phyloP scores from a whole-genome alignment of 2,888 invertebrate species.

The Neoscelio sp. region DNA sequence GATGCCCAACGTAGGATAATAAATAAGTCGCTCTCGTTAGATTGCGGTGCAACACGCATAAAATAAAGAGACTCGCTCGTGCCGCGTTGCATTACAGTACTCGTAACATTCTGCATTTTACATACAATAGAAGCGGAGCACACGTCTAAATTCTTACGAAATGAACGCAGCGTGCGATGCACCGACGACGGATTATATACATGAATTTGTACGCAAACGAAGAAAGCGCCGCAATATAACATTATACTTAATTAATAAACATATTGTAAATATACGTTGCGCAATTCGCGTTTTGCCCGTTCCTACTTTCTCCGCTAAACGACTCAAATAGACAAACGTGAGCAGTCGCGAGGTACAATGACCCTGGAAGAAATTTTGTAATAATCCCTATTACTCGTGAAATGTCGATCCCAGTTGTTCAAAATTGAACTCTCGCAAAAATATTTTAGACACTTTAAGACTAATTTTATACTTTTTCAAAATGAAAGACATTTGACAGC shows the following conservation, averaged over 20 bases:
- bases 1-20: neutral
- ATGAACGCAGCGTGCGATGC: too few species aligned
- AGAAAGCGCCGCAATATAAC: slow-evolving; percentile 4
- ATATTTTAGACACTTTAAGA: too few species aligned
- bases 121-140: neutral
- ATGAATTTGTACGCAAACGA: slow-evolving; percentile 3
- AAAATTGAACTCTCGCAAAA: too few species aligned
- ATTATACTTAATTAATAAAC: slow-evolving; percentile 6
- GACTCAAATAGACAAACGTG: neutral
- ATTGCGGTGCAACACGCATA: slow-evolving; percentile 35
- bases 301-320: slow-evolving; percentile 27
- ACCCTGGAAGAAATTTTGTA: neutral
- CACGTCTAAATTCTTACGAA: slow-evolving; percentile 12
- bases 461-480: too few species aligned
- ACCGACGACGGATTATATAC: neutral
- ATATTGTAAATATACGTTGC: slow-evolving; percentile 19
- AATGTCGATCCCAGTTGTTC: too few species aligned
- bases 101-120: slow-evolving; percentile 3
- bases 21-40: slow-evolving; percentile 11
- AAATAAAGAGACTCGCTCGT: slow-evolving; percentile 27
- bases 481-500: too few species aligned
- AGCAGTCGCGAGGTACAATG: neutral
- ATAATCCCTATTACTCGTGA: too few species aligned
- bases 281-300: slow-evolving; percentile 5
- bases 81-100: slow-evolving; percentile 2